Percentiles rank a stretch among this genome's conserved stretches.
phyloP scores from a whole-genome alignment of 1,140 invertebrate species.

The Drosophila eugracilis region DNA sequence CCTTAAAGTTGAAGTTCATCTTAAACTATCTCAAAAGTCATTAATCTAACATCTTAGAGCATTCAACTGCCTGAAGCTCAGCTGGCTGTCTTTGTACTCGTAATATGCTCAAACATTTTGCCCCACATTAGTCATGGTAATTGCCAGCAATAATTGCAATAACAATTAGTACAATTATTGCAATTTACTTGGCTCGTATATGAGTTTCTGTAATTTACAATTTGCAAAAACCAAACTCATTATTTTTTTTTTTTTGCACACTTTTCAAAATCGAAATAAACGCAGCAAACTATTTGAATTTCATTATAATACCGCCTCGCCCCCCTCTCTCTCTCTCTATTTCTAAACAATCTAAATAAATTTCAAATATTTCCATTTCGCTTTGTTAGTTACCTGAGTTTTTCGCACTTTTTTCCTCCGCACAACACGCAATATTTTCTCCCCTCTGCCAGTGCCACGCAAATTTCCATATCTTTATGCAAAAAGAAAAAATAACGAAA shows the following conservation, averaged over 20 bases:
- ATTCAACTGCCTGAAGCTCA: slow-evolving; percentile 15
- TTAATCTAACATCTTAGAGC: not conserved
- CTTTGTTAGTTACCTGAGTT: slow-evolving; percentile 56
- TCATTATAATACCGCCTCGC: slow-evolving; percentile 16
- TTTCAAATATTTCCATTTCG: slow-evolving; percentile 66
- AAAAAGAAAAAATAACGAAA: slow-evolving; percentile 33
- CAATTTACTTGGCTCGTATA: slow-evolving; percentile 60
- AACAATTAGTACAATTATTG: slow-evolving; percentile 83
- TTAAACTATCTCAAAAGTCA: not conserved
- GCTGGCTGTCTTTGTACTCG: slow-evolving; percentile 18
- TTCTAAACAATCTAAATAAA: slow-evolving; percentile 7
- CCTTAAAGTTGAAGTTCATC: not conserved
- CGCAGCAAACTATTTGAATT: slow-evolving; percentile 45
- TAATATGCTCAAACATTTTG: slow-evolving; percentile 71
- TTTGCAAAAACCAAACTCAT: slow-evolving; percentile 71
- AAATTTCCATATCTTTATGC: slow-evolving; percentile 62
- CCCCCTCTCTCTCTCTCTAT: too few relatives aligned
- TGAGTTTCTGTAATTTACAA: slow-evolving; percentile 67
- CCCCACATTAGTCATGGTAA: slow-evolving; percentile 80
- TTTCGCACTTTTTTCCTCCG: slow-evolving; percentile 59
- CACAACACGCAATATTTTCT: slow-evolving; percentile 58
- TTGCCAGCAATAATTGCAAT: slow-evolving; percentile 75
- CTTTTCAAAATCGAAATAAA: slow-evolving; percentile 40
- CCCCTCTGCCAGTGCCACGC: not conserved
- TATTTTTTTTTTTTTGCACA: slow-evolving; percentile 65